Percentiles rank a stretch among this genome's conserved stretches.
These are phyloP conservation scores for Istiophorus platypterus DNA, from an alignment of 2,113 vertebrate species.

Conservation along the genomic window DNA sequence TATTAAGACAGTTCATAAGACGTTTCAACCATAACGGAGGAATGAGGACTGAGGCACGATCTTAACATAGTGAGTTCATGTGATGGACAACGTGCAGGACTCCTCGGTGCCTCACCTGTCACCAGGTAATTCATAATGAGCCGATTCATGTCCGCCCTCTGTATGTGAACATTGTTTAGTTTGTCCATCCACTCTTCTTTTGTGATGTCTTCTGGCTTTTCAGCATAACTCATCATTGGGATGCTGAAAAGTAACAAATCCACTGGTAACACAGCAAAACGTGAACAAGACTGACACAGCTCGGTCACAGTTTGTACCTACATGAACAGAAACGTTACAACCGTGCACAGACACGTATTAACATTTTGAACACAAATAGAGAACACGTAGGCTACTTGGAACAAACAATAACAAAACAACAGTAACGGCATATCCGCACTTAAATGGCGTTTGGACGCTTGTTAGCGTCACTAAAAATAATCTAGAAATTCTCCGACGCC, in stretches of 20 bases:
- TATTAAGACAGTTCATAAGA: not conserved
- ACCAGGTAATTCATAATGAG: conserved; percentile 99
- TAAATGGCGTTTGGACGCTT: not conserved
- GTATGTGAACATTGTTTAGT: conserved; percentile 97
- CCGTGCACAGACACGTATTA: not conserved
- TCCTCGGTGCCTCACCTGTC: conserved; percentile 86
- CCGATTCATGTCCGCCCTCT: conserved; percentile 98
- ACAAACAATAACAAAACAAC: not conserved
- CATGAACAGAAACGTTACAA: conserved; percentile 39
- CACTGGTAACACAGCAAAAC: conserved; percentile 35
- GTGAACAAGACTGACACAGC: conserved; percentile 75
- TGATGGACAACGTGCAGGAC: not conserved
- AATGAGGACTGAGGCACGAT: not conserved
- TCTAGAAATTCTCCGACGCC: conserved; percentile 17
- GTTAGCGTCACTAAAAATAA: not conserved
- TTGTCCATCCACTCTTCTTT: conserved; percentile 99
- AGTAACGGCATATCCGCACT: not conserved
- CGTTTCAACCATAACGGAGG: too few species aligned
- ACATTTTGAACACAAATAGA: not conserved
- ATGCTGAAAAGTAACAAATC: conserved; percentile 72
- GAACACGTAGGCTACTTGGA: accelerated
- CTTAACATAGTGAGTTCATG: not conserved
- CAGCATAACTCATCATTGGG: conserved; percentile 96
- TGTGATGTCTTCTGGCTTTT: conserved; percentile 98
- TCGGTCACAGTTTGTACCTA: conserved; percentile 66